Conservation (phyloP, 2,888 invertebrate species). For the Psylliodes chrysocephalus region DNA sequence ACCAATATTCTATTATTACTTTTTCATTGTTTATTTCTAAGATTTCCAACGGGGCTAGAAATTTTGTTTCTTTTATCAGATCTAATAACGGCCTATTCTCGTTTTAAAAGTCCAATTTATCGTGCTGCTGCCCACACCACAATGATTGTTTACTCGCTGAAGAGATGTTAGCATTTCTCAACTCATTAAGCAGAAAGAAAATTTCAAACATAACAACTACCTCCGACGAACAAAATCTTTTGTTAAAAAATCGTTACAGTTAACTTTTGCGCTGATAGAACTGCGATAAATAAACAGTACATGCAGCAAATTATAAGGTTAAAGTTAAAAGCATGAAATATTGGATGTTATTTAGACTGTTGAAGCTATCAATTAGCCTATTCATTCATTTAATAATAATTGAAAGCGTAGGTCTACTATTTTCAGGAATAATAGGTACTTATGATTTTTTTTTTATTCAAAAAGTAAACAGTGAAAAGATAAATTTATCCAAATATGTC, state of each 20-base stretch:
- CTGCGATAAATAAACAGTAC: neutral
- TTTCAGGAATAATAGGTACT: too few relatives aligned
- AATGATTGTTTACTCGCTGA: constrained; percentile 14
- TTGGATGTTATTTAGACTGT: neutral
- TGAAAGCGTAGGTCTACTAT: too few relatives aligned
- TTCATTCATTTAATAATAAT: too few relatives aligned
- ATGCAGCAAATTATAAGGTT: neutral
- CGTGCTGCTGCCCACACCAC: constrained; percentile 10
- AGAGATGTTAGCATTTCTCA: constrained; percentile 15
- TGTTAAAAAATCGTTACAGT: constrained; percentile 11
- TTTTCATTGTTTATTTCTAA: neutral
- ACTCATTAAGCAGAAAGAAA: constrained; percentile 18
- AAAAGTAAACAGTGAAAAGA: too few relatives aligned
- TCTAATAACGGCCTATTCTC: neutral
- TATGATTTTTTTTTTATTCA: too few relatives aligned
- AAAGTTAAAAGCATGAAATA: neutral
- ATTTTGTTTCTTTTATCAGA: constrained; percentile 15
- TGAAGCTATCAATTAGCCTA: too few relatives aligned
- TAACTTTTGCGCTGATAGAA: neutral
- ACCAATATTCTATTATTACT: too few relatives aligned
- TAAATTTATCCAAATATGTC: too few relatives aligned
- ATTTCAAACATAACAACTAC: neutral
- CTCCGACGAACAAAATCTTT: neutral
- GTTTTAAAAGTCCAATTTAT: constrained; percentile 5
- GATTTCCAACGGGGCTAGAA: constrained; percentile 12